Evolutionary conservation across 2,797 vertebrate genomes (phyloP).

Genomic region (Squalus acanthias): DNA sequence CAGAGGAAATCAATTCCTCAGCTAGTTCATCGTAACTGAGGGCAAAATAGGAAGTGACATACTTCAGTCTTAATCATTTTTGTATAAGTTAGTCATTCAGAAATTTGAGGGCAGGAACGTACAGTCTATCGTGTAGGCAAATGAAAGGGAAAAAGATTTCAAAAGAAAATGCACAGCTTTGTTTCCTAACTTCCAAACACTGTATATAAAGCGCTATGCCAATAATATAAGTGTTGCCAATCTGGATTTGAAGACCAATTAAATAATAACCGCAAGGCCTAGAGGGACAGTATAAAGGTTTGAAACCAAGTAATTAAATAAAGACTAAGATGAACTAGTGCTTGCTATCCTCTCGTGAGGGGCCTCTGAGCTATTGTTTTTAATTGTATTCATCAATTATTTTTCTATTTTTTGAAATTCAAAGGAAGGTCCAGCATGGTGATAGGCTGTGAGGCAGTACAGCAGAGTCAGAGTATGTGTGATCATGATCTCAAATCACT

Average conservation of each 20-base stretch:
- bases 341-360: neutral
- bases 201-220: neutral
- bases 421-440: neutral
- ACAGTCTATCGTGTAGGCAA: neutral
- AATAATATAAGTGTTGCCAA: neutral
- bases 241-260: neutral
- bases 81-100: conserved; percentile 8
- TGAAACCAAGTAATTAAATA: neutral
- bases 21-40: neutral
- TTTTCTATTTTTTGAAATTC: neutral
- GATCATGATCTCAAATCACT: neutral
- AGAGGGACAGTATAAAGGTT: neutral
- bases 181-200: neutral
- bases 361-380: neutral
- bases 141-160: neutral
- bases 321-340: too few species aligned
- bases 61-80: conserved; percentile 21
- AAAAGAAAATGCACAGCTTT: neutral
- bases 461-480: neutral
- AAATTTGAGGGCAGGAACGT: neutral
- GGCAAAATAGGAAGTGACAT: neutral
- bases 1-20: conserved; percentile 20
- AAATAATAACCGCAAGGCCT: neutral
- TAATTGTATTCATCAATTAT: neutral
- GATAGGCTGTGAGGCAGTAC: neutral